A percentile compares a stretch with the other conserved stretches of the same genome.
These are phyloP conservation scores for Loriculus beryllinus DNA, from an alignment of 2,797 vertebrate genomes.

Conservation along the genomic window DNA sequence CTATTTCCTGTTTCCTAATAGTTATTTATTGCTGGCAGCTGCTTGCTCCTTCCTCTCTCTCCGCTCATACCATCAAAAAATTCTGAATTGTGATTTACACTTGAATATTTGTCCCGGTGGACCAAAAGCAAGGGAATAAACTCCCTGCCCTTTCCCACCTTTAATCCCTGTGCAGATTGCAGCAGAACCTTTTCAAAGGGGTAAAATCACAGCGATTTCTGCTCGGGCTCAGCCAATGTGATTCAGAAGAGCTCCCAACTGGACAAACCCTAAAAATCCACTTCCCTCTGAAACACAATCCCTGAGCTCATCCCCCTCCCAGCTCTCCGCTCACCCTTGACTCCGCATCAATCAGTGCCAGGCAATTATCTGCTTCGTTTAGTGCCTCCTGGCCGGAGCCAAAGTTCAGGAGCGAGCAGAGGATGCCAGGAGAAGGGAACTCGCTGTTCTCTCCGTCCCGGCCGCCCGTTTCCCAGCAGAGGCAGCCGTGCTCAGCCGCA, in stretches of 20 bases:
- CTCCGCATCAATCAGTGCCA: conserved; percentile 52
- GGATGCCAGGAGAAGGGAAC: conserved; percentile 32
- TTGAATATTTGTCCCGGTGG: neutral
- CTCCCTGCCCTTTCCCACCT: neutral
- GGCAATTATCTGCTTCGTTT: conserved; percentile 50
- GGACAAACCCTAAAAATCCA: conserved; percentile 58
- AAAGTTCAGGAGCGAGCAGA: conserved; percentile 33
- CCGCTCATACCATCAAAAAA: neutral
- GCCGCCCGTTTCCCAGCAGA: neutral
- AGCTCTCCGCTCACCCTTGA: conserved; percentile 7
- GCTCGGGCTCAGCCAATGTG: neutral
- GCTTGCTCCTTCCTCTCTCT: conserved; percentile 11
- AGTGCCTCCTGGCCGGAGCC: conserved; percentile 10
- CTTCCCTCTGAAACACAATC: conserved; percentile 55
- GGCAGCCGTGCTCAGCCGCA: neutral
- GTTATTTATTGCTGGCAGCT: conserved; percentile 51
- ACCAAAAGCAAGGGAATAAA: neutral
- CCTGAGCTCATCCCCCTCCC: neutral
- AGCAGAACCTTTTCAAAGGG: conserved; percentile 19
- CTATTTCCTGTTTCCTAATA: conserved; percentile 45
- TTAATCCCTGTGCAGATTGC: neutral
- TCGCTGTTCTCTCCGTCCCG: neutral
- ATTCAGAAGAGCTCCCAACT: too few relatives aligned
- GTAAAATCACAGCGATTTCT: neutral
- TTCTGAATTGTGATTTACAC: neutral